Percentiles rank a stretch among this genome's conserved stretches.
Conservation (phyloP, 1,140 invertebrate genomes). For the Halictus rubicundus region DNA sequence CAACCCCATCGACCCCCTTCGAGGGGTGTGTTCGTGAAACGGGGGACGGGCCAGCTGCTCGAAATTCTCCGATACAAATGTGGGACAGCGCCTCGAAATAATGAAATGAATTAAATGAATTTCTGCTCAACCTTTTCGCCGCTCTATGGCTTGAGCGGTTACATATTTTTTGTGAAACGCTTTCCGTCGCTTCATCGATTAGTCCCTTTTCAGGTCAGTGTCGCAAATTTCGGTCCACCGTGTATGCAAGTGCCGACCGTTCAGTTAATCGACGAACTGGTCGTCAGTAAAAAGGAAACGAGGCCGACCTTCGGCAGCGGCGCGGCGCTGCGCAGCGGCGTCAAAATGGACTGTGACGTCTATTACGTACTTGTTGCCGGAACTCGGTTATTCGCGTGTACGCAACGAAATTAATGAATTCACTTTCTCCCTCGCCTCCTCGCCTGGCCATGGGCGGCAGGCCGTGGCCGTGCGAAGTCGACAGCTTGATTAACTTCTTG, state of each 20-base stretch:
- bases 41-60: neutral
- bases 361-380: slow-evolving; percentile 24
- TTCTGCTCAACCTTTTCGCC: neutral
- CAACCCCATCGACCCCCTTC: slow-evolving; percentile 33
- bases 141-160: too few relatives aligned
- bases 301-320: slow-evolving; percentile 6
- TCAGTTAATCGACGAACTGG: neutral
- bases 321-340: neutral
- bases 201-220: neutral
- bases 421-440: slow-evolving; percentile 9
- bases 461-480: neutral
- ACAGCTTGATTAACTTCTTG: neutral
- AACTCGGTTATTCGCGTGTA: slow-evolving; percentile 16
- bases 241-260: neutral
- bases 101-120: neutral
- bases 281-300: slow-evolving; percentile 12
- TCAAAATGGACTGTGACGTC: slow-evolving; percentile 19
- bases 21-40: slow-evolving; percentile 23
- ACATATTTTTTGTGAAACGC: too few relatives aligned
- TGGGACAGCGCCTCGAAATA: neutral
- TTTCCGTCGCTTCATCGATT: neutral
- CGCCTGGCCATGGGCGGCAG: neutral
- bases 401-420: slow-evolving; percentile 24
- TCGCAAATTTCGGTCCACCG: neutral
- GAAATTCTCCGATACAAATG: neutral